Conservation (phyloP, 2,113 vertebrate species). For the Pelodiscus sinensis region DNA sequence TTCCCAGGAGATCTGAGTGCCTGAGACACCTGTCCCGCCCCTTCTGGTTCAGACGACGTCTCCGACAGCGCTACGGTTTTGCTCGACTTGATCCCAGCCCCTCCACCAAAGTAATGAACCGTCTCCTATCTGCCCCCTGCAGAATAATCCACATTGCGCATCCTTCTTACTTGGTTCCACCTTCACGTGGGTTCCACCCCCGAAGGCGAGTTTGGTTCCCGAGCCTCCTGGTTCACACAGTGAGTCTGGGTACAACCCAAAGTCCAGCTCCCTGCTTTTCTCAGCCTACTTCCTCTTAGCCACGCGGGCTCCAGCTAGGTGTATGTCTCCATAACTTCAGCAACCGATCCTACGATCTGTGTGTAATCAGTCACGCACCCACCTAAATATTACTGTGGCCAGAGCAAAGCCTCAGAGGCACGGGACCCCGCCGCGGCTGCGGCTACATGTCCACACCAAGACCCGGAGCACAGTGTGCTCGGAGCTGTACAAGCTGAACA, state of each 20-base stretch:
- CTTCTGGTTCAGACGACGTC: background rate
- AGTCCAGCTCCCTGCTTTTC: background rate
- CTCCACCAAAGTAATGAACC: background rate
- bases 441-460: background rate
- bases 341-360: too few species aligned
- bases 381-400: background rate
- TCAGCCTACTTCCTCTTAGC: background rate
- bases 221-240: too few species aligned
- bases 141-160: background rate
- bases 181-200: rapidly evolving
- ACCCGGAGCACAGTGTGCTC: background rate
- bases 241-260: background rate
- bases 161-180: rapidly evolving
- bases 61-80: background rate
- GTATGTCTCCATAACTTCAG: background rate
- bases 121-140: background rate
- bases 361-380: background rate
- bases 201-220: rapidly evolving
- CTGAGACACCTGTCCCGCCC: background rate
- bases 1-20: background rate
- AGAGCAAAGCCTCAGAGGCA: too few species aligned
- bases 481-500: background rate
- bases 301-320: background rate
- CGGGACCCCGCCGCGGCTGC: too few species aligned
- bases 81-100: background rate